A percentile compares a stretch with the other conserved stretches of the same genome.
These are phyloP conservation scores for Mormyrops boulengeri DNA, from an alignment of 2,797 vertebrate species.

Conservation along the genomic window DNA sequence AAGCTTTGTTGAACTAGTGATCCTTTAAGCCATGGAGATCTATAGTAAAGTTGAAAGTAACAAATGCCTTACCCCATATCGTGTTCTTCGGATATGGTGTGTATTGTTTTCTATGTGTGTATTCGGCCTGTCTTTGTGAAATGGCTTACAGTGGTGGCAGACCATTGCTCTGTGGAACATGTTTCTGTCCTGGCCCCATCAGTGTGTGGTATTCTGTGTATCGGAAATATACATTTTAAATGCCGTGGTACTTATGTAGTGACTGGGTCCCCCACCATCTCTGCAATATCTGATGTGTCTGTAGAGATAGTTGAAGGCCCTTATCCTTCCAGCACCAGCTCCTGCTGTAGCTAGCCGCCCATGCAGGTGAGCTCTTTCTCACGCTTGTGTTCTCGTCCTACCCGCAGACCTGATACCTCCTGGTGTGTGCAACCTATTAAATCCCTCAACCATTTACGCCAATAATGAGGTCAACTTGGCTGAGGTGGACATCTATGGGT, in stretches of 20 bases:
- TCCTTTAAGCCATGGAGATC: neutral
- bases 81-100: neutral
- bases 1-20: neutral
- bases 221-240: neutral
- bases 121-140: neutral
- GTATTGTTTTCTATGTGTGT: neutral
- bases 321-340: neutral
- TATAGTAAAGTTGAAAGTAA: neutral
- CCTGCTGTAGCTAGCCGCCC: neutral
- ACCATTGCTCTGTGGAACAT: neutral
- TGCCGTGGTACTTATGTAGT: neutral
- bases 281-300: neutral
- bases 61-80: neutral
- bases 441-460: slow-evolving; percentile 69
- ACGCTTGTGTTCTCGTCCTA: neutral
- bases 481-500: slow-evolving; percentile 78
- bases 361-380: neutral
- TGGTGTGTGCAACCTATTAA: slow-evolving; percentile 69
- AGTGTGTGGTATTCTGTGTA: neutral
- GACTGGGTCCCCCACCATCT: neutral
- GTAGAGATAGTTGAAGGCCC: neutral
- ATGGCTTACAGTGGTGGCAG: neutral
- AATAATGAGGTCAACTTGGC: slow-evolving; percentile 74
- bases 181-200: neutral
- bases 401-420: slow-evolving; percentile 71